phyloP scores from a whole-genome alignment of 2,888 invertebrate species.

The Diplolepis rosae region DNA sequence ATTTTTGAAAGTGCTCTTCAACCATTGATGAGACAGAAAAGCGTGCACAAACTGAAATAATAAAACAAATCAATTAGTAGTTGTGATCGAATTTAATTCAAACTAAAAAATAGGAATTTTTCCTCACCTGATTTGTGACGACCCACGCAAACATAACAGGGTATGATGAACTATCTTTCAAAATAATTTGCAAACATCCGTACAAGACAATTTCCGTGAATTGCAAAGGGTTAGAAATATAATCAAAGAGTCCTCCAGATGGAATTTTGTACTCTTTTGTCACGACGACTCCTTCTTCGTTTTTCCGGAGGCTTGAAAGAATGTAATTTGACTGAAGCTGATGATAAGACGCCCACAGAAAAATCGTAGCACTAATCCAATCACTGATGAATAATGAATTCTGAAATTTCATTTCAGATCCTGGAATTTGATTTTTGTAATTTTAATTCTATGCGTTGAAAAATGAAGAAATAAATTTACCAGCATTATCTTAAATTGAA shows the following conservation, averaged over 20 bases:
- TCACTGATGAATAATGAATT: slow-evolving; percentile 52
- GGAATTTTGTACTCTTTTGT: slow-evolving; percentile 86
- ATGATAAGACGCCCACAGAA: slow-evolving; percentile 84
- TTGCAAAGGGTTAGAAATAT: slow-evolving; percentile 89
- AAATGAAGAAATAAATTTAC: not conserved
- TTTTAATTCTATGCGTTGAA: not conserved
- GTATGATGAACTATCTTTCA: slow-evolving; percentile 82
- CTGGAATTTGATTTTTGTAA: slow-evolving; percentile 45
- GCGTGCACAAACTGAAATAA: slow-evolving; percentile 72
- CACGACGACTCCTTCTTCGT: slow-evolving; percentile 80
- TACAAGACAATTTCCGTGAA: slow-evolving; percentile 86
- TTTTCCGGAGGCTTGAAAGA: slow-evolving; percentile 86
- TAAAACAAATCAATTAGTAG: too few species aligned
- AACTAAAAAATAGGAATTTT: not conserved
- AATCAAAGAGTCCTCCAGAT: slow-evolving; percentile 84
- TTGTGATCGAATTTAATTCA: too few species aligned
- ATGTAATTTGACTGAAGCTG: slow-evolving; percentile 84
- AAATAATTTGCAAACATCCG: slow-evolving; percentile 78
- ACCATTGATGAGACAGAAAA: slow-evolving; percentile 87
- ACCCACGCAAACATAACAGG: slow-evolving; percentile 86
- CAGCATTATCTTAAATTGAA: too few species aligned
- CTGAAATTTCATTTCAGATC: slow-evolving; percentile 44
- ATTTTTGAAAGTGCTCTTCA: slow-evolving; percentile 83
- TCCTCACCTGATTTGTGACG: slow-evolving; percentile 84
- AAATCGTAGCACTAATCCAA: slow-evolving; percentile 73